Evolutionary conservation across 1,140 invertebrate species (phyloP), one percentile per base, ranked within the genome.

Genomic region (Ganaspis sp.): DNA sequence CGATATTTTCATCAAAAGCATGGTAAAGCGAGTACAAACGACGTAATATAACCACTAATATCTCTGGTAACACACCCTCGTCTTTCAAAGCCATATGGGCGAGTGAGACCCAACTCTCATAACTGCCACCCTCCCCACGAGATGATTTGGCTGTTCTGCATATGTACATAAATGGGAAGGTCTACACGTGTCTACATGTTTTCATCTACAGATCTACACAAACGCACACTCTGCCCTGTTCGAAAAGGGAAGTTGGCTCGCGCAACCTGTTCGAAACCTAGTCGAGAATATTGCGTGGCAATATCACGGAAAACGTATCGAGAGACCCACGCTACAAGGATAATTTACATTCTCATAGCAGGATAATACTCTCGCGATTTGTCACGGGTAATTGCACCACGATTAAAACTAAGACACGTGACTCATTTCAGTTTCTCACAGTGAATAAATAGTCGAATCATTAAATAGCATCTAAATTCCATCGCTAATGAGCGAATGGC

Each of bases 41-140:
- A 38, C 74, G 82, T 80, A 79, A 85, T 83, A 78, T 76, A 72
- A 73, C 75, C 78, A 72, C 58, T 85, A 83, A 85, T 85, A 83
- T 78, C 72, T 77, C 73, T 45, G 49, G 23, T 64, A 34, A 64
- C 26, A 64, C 58, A 21, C 58, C 58, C 58, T 64, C 58, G 58
- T 64, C 58, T 29, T 64, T 64, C 26, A 64, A 64, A 64, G 58
- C 58, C 58, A 64, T 26, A n/a, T 29, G 58, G 58, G 58, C 23
- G 23, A 64, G 23, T 21, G 58, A 64, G 81, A 79, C 77, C 74
- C 78, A 72, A 80, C 76, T 83, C 82, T 84, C 85, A 76, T 84
- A 85, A 86, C 84, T 86, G 85, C 78, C 71, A 71, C 21, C 53
- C 70, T 19, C 34, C 23, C 45, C 34, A 58, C 54, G 5, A 26